phyloP scores from a whole-genome alignment of 2,113 vertebrate species.

The Acanthisitta chloris region DNA sequence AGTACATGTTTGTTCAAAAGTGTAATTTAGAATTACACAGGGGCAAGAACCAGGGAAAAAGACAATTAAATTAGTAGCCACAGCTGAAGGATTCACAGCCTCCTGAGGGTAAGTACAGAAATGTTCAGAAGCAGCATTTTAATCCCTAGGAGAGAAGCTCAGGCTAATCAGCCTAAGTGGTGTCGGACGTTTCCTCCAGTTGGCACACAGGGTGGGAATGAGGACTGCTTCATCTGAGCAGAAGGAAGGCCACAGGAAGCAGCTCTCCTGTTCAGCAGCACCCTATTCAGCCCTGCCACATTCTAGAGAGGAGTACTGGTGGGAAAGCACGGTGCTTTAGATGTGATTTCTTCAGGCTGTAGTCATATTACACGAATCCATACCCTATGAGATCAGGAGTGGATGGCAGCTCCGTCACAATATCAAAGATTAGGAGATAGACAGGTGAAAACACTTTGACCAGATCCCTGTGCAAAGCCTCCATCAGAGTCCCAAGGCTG shows the following conservation, averaged over 20 bases:
- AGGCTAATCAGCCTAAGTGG: background rate
- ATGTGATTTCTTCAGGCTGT: background rate
- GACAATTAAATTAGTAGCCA: background rate
- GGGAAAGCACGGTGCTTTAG: rapidly evolving
- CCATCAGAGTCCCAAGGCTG: background rate
- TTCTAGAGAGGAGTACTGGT: background rate
- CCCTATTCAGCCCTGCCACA: background rate
- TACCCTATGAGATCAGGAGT: rapidly evolving
- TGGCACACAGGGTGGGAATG: background rate
- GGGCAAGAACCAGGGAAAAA: background rate
- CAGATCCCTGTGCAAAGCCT: background rate
- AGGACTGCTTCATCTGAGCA: background rate
- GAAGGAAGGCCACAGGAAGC: background rate
- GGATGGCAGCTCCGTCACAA: background rate
- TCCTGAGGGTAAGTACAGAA: background rate
- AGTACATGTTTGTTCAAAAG: background rate
- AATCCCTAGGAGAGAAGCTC: background rate
- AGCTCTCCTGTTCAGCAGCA: background rate
- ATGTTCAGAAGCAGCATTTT: background rate
- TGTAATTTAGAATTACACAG: background rate
- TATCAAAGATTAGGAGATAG: background rate
- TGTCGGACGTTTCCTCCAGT: background rate
- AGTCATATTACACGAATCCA: rapidly evolving
- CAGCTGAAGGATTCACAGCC: background rate
- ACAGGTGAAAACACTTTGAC: background rate